These are phyloP conservation scores for Tiphia femorata DNA, from an alignment of 2,888 invertebrate genomes.

Conservation along the genomic window DNA sequence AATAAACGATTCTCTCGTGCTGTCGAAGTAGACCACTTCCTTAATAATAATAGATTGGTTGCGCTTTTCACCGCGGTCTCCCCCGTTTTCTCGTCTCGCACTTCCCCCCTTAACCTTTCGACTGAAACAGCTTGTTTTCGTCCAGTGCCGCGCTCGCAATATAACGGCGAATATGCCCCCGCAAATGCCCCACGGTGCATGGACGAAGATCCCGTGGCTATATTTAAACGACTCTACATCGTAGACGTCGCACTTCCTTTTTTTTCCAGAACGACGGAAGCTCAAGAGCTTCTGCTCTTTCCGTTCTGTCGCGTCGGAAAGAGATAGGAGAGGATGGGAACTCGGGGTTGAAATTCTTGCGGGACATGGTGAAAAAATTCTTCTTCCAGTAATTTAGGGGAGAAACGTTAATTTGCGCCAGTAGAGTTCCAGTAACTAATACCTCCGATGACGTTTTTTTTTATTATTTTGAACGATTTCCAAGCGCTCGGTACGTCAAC, in stretches of 20 bases:
- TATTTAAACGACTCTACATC: conserved; percentile 61
- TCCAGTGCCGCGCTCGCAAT: background rate
- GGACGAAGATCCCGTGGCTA: conserved; percentile 52
- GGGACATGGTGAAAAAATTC: too few species aligned
- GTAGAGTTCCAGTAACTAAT: too few species aligned
- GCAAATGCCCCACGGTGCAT: conserved; percentile 36
- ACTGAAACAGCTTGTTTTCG: too few species aligned
- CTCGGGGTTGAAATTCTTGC: background rate
- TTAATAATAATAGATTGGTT: too few species aligned
- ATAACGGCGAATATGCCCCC: conserved; percentile 27
- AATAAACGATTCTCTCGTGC: too few species aligned
- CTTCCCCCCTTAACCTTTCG: background rate
- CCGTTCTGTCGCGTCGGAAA: conserved; percentile 2
- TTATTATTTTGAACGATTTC: too few species aligned
- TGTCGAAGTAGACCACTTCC: too few species aligned
- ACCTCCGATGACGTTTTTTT: too few species aligned
- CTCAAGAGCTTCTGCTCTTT: conserved; percentile 17
- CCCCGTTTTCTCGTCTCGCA: background rate
- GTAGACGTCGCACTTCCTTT: conserved; percentile 44
- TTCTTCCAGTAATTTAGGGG: too few species aligned
- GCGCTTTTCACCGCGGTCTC: too few species aligned
- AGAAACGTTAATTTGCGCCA: too few species aligned
- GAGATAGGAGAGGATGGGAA: background rate
- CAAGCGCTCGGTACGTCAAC: too few species aligned
- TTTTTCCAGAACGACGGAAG: conserved; percentile 32